Evolutionary conservation across 2,797 vertebrate species (phyloP).

Genomic region (Podarcis lilfordi): DNA sequence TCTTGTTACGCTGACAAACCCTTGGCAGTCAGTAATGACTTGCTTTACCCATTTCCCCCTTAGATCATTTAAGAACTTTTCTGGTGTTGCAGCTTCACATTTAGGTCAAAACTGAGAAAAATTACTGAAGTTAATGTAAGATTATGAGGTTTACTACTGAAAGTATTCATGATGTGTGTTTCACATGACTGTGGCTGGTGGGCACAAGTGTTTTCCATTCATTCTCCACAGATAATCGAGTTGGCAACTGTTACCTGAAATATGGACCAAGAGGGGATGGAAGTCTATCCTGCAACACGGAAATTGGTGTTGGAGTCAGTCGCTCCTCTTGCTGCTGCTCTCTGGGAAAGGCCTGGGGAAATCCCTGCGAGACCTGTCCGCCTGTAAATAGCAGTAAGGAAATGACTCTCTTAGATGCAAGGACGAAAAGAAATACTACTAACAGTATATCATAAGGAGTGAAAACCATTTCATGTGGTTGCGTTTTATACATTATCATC

Average conservation of each 20-base stretch:
- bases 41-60: neutral
- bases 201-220: neutral
- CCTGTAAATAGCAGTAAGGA: constrained; percentile 85
- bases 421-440: neutral
- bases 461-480: neutral
- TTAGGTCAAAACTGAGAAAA: neutral
- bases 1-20: neutral
- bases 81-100: neutral
- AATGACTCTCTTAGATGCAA: constrained; percentile 16
- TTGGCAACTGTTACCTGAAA: constrained; percentile 85
- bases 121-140: neutral
- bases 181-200: neutral
- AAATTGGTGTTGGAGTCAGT: constrained; percentile 84
- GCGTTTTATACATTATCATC: neutral
- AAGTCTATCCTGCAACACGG: constrained; percentile 82
- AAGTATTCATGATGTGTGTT: neutral
- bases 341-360: constrained; percentile 84
- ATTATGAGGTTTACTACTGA: neutral
- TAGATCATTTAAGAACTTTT: neutral
- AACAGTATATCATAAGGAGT: neutral
- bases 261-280: constrained; percentile 77
- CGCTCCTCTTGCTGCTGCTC: constrained; percentile 88
- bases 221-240: constrained; percentile 78
- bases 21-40: neutral
- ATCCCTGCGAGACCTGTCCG: constrained; percentile 84